These are phyloP conservation scores for Neomonachus schauinslandi DNA, from an alignment of 2,113 vertebrate genomes.

Conservation along the genomic window DNA sequence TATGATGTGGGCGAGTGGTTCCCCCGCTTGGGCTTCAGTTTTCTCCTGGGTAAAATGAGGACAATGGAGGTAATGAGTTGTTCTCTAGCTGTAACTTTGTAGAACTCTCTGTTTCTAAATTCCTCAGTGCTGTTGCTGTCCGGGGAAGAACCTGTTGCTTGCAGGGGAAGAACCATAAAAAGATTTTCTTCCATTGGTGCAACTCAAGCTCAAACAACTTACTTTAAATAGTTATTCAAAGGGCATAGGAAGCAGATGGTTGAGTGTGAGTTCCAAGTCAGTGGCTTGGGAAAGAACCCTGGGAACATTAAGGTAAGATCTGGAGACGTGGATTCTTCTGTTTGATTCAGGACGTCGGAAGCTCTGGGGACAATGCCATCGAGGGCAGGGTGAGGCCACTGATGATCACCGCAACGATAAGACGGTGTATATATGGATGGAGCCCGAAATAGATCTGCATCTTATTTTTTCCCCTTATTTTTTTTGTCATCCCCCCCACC, in stretches of 20 bases:
- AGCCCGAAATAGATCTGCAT: no score
- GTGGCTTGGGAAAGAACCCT: constrained; percentile 46
- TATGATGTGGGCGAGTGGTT: neutral
- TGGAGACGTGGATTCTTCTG: constrained; percentile 26
- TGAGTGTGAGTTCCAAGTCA: constrained; percentile 45
- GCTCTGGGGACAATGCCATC: neutral
- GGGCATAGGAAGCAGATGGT: constrained; percentile 46
- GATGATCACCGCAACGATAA: neutral
- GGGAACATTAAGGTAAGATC: constrained; percentile 5
- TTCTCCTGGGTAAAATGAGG: neutral
- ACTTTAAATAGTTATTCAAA: constrained; percentile 66
- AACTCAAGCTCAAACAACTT: neutral
- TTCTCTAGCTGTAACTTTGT: neutral
- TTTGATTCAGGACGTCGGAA: neutral
- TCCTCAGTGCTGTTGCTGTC: neutral
- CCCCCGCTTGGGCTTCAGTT: neutral
- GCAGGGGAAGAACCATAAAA: neutral
- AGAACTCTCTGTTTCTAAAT: neutral
- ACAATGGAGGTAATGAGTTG: neutral
- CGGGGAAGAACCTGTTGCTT: neutral
- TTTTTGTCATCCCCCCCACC: neutral
- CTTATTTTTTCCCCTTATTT: neutral
- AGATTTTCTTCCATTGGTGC: neutral
- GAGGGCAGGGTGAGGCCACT: neutral
- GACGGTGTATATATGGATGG: neutral